These are phyloP conservation scores for Tenthredo notha DNA, from an alignment of 2,888 invertebrate genomes.

Conservation along the genomic window DNA sequence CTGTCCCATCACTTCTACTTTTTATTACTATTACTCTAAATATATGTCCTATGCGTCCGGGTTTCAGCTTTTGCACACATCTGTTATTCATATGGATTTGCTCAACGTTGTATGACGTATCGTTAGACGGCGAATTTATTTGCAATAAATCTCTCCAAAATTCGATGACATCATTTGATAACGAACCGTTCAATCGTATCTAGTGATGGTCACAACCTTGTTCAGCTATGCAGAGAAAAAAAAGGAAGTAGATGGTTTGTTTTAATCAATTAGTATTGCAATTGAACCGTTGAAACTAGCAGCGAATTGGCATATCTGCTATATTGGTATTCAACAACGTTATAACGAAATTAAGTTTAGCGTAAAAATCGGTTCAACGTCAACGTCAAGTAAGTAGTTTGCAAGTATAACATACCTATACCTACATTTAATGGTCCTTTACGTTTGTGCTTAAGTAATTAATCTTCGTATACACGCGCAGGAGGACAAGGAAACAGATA, in stretches of 20 bases:
- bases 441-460: background rate
- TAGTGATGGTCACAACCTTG: background rate
- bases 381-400: background rate
- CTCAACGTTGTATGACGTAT: background rate
- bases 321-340: background rate
- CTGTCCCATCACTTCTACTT: background rate
- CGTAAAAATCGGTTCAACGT: background rate
- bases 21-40: background rate
- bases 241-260: conserved; percentile 9
- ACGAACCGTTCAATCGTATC: background rate
- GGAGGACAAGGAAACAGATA: background rate
- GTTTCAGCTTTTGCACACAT: background rate
- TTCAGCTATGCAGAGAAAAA: background rate
- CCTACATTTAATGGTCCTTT: background rate
- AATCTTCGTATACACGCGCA: background rate
- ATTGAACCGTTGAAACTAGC: conserved; percentile 21
- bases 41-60: background rate
- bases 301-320: background rate
- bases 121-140: background rate
- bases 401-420: background rate
- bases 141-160: background rate
- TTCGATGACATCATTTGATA: background rate
- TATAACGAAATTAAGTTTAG: background rate
- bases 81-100: background rate
- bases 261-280: conserved; percentile 10